Base-by-base conservation (phyloP, 1,140 invertebrate genomes). In the Diorhabda elongata region DNA sequence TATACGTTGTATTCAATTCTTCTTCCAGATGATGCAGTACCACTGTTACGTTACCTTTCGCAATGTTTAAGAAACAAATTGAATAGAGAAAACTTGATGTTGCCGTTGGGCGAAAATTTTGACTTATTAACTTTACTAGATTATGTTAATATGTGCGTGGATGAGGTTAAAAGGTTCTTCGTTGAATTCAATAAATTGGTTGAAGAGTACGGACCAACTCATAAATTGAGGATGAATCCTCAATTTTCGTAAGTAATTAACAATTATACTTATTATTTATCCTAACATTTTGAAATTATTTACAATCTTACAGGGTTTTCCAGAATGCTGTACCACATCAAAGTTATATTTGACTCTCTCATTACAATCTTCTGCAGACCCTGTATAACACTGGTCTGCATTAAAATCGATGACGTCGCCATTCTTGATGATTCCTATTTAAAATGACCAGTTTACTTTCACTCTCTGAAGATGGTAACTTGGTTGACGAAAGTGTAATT, bases 71-170 rank as follows among this genome's bases (percentile, higher is more conserved):
- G 45, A 44, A 5, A 56, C 6, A 67, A 67, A 44, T 45, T 67
- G n/a, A 60, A 67, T 44, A 6, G 45, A 6, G 58, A 67, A 59
- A 59, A 67, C 41, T 59, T 67, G 26, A n/a, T 67, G 41, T 26
- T 42, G 3, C 7, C 44, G 4, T 44, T 67, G 42, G 65, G 65
- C 5, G 6, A 9, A 67, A 67, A 59, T 11, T 67, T 67, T 59
- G 65, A 67, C 44, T 9, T 67, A 5, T n/a, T 67, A 3, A 45
- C 65, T 44, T 60, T 67, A 58, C 44, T 67, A 9, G 65, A 67
- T 47, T 67, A 67, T 26, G 42, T 67, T 26, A 44, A n/a, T 58
- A 42, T 67, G 42, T 67, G 57, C 65, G 60, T 60, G 26, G 65
- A 60, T 5, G 65, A 67, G 47, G 26, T 60, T n/a, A 5, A 9